Conservation (phyloP, 2,797 vertebrate genomes). For the Siniperca undulata region DNA sequence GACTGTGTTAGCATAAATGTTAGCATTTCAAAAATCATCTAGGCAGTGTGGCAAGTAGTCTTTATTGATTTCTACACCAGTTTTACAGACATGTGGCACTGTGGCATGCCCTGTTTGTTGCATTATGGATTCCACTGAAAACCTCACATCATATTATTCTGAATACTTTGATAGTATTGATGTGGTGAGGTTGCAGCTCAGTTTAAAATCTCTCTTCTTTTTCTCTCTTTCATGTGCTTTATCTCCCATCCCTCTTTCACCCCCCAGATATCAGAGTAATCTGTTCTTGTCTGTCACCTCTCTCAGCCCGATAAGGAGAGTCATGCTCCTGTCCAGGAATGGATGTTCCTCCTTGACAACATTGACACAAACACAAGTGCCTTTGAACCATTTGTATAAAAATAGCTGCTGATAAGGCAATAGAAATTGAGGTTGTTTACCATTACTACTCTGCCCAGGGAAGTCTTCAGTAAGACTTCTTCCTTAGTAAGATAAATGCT, state of each 20-base stretch:
- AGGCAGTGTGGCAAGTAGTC: slow-evolving; percentile 1
- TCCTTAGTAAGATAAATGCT: slow-evolving; percentile 40
- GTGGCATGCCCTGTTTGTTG: background rate
- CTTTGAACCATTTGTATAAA: slow-evolving; percentile 57
- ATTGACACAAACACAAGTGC: slow-evolving; percentile 65
- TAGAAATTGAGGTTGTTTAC: slow-evolving; percentile 57
- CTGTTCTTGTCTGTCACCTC: slow-evolving; percentile 74
- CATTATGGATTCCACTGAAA: slow-evolving; percentile 14
- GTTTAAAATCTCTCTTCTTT: slow-evolving; percentile 41
- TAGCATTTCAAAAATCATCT: background rate
- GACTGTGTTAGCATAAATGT: background rate
- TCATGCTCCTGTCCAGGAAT: slow-evolving; percentile 64
- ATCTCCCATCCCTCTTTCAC: slow-evolving; percentile 31
- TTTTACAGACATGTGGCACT: slow-evolving; percentile 3
- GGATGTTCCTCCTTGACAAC: slow-evolving; percentile 71
- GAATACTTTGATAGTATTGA: slow-evolving; percentile 30
- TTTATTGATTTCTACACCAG: slow-evolving; percentile 17
- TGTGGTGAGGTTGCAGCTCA: slow-evolving; percentile 21
- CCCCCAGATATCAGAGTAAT: slow-evolving; percentile 61
- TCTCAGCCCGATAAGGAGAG: slow-evolving; percentile 70
- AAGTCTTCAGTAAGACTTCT: slow-evolving; percentile 32
- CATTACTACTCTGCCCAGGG: slow-evolving; percentile 35
- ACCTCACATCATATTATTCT: slow-evolving; percentile 13
- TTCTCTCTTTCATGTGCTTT: slow-evolving; percentile 26
- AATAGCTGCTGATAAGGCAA: slow-evolving; percentile 63